A percentile compares a stretch with the other conserved stretches of the same genome.
phyloP scores from a whole-genome alignment of 2,113 vertebrate species.

The Ceuthmochares aereus region DNA sequence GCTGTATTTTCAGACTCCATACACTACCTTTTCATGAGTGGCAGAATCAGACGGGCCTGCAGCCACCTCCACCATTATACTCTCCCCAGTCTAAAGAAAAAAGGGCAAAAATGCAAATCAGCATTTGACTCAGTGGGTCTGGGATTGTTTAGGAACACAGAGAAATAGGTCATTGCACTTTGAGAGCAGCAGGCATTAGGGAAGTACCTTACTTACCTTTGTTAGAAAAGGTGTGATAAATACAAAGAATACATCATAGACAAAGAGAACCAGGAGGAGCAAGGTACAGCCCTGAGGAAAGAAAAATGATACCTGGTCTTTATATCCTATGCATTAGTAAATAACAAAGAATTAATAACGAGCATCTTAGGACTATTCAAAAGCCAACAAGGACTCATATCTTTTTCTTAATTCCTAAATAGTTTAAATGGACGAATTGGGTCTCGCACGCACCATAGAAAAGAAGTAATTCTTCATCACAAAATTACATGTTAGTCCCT shows the following conservation, averaged over 20 bases:
- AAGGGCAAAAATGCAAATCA: not conserved
- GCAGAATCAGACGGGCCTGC: conserved; percentile 90
- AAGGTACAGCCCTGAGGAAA: conserved; percentile 89
- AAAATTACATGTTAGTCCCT: not conserved
- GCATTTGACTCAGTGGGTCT: not conserved
- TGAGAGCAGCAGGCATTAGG: not conserved
- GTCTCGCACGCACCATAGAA: not conserved
- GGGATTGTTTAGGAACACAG: not conserved
- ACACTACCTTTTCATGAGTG: conserved; percentile 90
- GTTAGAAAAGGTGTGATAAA: conserved; percentile 94
- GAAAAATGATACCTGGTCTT: not conserved
- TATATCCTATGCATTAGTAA: not conserved
- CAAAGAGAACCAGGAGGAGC: conserved; percentile 89
- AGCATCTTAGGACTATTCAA: not conserved
- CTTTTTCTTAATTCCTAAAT: not conserved
- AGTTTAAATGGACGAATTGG: not conserved
- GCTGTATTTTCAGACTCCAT: not conserved
- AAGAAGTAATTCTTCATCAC: not conserved
- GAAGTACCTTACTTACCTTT: conserved; percentile 76
- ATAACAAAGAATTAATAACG: not conserved
- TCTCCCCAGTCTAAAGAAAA: conserved; percentile 86
- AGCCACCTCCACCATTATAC: conserved; percentile 98
- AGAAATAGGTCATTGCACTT: not conserved
- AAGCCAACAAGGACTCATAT: not conserved
- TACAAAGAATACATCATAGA: conserved; percentile 97